Evolutionary conservation across 2,113 vertebrate species (phyloP).

Genomic region (Scolopax mira): DNA sequence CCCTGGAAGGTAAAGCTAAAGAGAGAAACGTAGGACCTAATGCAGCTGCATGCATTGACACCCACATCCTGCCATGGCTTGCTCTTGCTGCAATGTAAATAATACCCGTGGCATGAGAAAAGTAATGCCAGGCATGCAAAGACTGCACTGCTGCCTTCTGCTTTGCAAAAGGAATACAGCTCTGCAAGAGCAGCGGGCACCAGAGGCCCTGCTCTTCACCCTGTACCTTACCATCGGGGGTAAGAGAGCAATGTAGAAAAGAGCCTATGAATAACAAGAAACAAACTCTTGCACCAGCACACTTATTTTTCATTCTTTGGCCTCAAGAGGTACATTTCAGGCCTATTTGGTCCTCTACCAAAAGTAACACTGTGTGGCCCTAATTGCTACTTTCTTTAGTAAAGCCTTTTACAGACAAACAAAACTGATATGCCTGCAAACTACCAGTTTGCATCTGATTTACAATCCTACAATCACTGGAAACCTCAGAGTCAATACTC

Average conservation of each 20-base stretch:
- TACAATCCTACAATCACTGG: neutral
- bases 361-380: neutral
- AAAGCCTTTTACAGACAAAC: neutral
- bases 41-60: neutral
- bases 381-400: neutral
- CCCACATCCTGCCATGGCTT: neutral
- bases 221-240: neutral
- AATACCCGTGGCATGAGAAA: neutral
- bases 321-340: neutral
- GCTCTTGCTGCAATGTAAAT: neutral
- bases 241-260: neutral
- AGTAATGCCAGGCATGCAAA: neutral
- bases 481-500: neutral
- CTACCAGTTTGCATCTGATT: neutral
- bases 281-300: neutral
- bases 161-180: neutral
- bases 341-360: neutral
- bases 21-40: neutral
- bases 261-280: neutral
- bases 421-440: neutral
- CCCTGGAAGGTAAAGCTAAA: neutral
- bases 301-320: neutral
- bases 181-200: neutral
- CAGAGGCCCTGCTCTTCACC: neutral
- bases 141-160: neutral